phyloP scores from a whole-genome alignment of 2,888 invertebrate species.

The Pelosia muscerda region DNA sequence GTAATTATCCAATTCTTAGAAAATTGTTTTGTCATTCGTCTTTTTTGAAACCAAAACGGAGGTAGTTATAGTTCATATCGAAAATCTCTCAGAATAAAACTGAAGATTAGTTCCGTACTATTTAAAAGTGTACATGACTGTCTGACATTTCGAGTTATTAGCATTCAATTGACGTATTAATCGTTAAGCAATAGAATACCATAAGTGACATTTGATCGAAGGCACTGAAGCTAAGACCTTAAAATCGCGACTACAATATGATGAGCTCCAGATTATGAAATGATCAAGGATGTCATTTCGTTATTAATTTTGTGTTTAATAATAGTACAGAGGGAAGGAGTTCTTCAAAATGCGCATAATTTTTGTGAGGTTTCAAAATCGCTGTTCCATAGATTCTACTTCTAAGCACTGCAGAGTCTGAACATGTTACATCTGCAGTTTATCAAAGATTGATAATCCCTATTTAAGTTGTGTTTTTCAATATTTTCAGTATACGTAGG shows the following conservation, averaged over 20 bases:
- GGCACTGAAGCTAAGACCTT: background rate
- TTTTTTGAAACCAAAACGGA: background rate
- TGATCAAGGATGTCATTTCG: background rate
- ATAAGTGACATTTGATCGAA: slow-evolving; percentile 7
- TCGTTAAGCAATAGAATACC: slow-evolving; percentile 5
- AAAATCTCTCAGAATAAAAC: too few species aligned
- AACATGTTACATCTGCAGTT: background rate
- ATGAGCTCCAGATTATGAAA: background rate
- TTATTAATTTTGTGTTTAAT: background rate
- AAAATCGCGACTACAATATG: background rate
- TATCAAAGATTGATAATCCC: background rate
- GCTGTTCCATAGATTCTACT: background rate
- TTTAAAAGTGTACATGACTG: background rate
- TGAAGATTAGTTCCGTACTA: background rate
- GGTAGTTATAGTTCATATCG: background rate
- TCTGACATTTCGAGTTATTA: background rate
- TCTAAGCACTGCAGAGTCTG: background rate
- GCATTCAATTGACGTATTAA: background rate
- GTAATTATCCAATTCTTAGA: too few species aligned
- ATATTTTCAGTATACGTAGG: background rate
- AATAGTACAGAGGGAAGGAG: background rate
- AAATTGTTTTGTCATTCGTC: background rate
- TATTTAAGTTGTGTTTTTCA: background rate
- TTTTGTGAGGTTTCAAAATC: too few species aligned
- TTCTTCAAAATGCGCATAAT: too few species aligned